Percentiles rank a stretch among this genome's conserved stretches.
These are phyloP conservation scores for Drosophila hydei DNA, from an alignment of 1,140 invertebrate species.

Conservation along the genomic window DNA sequence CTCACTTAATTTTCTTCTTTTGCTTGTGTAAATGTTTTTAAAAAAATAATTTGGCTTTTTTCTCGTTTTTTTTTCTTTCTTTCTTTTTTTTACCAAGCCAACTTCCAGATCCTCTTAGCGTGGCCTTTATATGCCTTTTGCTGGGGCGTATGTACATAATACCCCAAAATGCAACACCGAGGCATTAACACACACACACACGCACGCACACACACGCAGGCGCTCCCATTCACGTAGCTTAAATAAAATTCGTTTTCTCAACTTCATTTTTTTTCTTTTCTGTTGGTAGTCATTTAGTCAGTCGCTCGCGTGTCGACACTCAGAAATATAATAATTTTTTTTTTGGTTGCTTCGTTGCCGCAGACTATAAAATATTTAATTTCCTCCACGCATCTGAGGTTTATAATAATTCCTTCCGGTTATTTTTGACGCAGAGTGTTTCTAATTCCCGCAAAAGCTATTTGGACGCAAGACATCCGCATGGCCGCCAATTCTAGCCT, in stretches of 20 bases:
- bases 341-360: slow-evolving; percentile 50
- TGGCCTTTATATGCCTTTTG: slow-evolving; percentile 36
- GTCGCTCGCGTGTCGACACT: slow-evolving; percentile 29
- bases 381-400: slow-evolving; percentile 62
- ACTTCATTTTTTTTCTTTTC: slow-evolving; percentile 56
- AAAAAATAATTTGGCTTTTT: slow-evolving; percentile 22
- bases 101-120: slow-evolving; percentile 68
- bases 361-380: slow-evolving; percentile 82
- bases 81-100: neutral
- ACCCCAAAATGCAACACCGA: slow-evolving; percentile 60
- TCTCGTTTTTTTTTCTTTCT: neutral
- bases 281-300: slow-evolving; percentile 46
- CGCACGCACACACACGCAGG: slow-evolving; percentile 2
- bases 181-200: slow-evolving; percentile 46
- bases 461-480: slow-evolving; percentile 47
- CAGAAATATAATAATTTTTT: slow-evolving; percentile 76
- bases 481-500: slow-evolving; percentile 22
- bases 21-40: slow-evolving; percentile 43
- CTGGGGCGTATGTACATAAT: slow-evolving; percentile 42
- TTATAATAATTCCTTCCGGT: slow-evolving; percentile 78
- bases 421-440: slow-evolving; percentile 68
- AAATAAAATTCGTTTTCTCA: slow-evolving; percentile 42
- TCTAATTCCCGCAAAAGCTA: slow-evolving; percentile 73
- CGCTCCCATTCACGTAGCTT: slow-evolving; percentile 14
- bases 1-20: slow-evolving; percentile 50